phyloP scores from a whole-genome alignment of 1,140 invertebrate genomes.

The Rhyacophila brunnea region DNA sequence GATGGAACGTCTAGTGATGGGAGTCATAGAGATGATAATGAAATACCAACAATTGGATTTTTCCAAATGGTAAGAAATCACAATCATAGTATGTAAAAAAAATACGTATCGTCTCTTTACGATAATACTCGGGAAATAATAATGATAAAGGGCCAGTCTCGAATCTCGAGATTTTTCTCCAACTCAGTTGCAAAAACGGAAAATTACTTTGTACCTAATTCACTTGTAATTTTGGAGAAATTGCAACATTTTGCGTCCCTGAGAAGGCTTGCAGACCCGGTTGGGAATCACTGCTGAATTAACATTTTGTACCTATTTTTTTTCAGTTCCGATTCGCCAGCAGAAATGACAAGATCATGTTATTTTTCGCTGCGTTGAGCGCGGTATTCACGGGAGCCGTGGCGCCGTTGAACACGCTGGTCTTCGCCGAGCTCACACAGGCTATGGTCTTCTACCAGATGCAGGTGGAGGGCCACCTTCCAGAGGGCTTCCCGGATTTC shows the following conservation, averaged over 20 bases:
- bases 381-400: slow-evolving; percentile 60
- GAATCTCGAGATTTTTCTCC: too few species aligned
- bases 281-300: neutral
- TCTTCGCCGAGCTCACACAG: slow-evolving; percentile 68
- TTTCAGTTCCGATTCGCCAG: slow-evolving; percentile 63
- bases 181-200: too few species aligned
- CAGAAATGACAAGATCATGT: slow-evolving; percentile 56
- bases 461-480: slow-evolving; percentile 2
- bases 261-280: neutral
- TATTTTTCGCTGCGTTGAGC: slow-evolving; percentile 59
- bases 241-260: too few species aligned
- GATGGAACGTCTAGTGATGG: too few species aligned
- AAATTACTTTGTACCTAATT: too few species aligned
- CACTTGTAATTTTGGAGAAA: too few species aligned
- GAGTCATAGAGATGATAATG: neutral
- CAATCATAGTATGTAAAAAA: too few species aligned
- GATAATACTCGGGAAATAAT: too few species aligned
- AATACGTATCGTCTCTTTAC: too few species aligned
- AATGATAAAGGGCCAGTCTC: too few species aligned
- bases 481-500: slow-evolving; percentile 20
- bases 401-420: slow-evolving; percentile 65
- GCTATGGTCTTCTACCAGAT: slow-evolving; percentile 46
- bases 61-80: neutral
- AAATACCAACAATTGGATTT: neutral
- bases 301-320: neutral